Base-by-base conservation (phyloP, 2,888 invertebrate genomes). In the Myopa tessellatipennis region DNA sequence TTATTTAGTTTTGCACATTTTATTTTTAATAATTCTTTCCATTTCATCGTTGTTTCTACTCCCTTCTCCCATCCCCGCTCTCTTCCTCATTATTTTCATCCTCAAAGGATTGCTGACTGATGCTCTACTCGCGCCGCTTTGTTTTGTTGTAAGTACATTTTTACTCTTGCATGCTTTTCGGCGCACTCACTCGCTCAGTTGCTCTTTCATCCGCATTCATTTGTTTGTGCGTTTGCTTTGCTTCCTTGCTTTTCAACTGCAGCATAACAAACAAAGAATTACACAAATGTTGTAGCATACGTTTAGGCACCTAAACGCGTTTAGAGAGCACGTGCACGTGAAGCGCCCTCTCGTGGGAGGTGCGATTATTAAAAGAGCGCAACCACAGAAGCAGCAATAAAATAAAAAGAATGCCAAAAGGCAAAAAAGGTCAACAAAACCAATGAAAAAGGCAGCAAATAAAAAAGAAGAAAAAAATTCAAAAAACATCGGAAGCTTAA, bases 261-360 rank as follows among this genome's bases (percentile, higher is more conserved):
- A 18, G 34, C 40, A 26, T 18, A n/a, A 38, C 60, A 72, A 58
- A 67, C 36, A 77, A 73, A 65, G 12, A 78, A 61, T 12, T 65
- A 58, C 40, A 58, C 45, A 63, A 55, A 50, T 70, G 60, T 55
- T 61, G 38, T 70, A 68, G 75, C 84, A 82, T 82, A 82, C 84
- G 81, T 82, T 81, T 81, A 80, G 80, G 78, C 79, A 76, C 78
- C 69, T 73, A 52, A 76, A 71, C 65, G 71, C 34, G 16, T 73
- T 61, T 73, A 26, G 26, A 55, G 16, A 8, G 5, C 16, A 55
- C 16, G 55, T n/a, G 4, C 16, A 55, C 55, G 55, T 45, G 45
- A 45, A 45, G 14, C 55, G 55, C 14, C 55, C 55, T 55, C 50
- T 14, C 16, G 10, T 8, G 55, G 55, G 55, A 55, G 14, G 16